Evolutionary conservation across 2,113 vertebrate genomes (phyloP).

Genomic region (Pachycephala philippinensis): DNA sequence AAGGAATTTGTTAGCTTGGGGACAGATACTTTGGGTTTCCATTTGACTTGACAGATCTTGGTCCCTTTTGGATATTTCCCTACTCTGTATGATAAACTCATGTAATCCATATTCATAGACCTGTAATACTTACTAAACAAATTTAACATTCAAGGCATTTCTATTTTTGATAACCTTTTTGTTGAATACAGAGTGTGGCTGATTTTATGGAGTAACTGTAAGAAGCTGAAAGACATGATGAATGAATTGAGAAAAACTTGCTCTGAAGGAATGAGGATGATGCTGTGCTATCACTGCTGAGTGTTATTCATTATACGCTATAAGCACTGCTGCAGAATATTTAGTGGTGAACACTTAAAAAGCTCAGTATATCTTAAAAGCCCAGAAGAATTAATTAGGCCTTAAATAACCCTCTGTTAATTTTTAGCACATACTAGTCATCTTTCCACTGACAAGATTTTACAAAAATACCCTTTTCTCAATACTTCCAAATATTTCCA

Average conservation of each 20-base stretch:
- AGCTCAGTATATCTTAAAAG: neutral
- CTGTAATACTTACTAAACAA: neutral
- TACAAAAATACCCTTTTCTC: neutral
- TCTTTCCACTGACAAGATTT: neutral
- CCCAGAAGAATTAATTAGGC: conserved; percentile 9
- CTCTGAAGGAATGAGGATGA: conserved; percentile 12
- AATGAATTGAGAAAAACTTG: conserved; percentile 20
- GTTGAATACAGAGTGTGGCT: neutral
- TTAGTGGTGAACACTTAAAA: conserved; percentile 13
- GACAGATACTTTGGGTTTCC: neutral
- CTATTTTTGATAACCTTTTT: conserved; percentile 27
- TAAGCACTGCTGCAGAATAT: conserved; percentile 29
- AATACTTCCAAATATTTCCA: neutral
- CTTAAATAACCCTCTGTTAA: conserved; percentile 10
- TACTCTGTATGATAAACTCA: neutral
- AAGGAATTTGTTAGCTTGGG: neutral
- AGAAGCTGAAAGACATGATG: conserved; percentile 24
- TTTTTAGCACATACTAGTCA: conserved; percentile 6
- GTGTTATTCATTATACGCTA: conserved; percentile 36
- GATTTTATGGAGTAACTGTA: conserved; percentile 30
- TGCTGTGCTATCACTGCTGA: conserved; percentile 16
- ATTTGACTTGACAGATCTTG: neutral
- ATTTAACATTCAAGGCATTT: conserved; percentile 23
- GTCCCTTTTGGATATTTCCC: neutral
- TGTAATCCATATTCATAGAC: neutral